Evolutionary conservation across 2,797 vertebrate species (phyloP).

Genomic region (Chrosomus eos): DNA sequence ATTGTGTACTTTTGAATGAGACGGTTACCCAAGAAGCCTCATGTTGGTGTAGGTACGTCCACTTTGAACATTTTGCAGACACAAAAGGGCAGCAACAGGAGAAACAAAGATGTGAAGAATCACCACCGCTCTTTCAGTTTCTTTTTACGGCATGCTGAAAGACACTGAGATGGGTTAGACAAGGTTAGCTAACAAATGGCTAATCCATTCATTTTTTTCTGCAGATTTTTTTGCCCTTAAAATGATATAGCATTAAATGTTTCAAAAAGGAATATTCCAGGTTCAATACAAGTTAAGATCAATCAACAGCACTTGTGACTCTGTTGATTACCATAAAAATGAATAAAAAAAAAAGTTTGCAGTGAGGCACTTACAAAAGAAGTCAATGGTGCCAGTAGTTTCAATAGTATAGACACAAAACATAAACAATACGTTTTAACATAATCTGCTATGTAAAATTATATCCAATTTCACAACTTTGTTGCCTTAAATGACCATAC

Average conservation of each 20-base stretch:
- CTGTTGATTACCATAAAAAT: background rate
- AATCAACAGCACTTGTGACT: too few species aligned
- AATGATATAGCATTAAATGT: background rate
- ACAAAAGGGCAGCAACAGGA: constrained; percentile 78
- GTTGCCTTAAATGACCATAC: background rate
- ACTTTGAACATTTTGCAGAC: constrained; percentile 82
- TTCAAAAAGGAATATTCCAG: background rate
- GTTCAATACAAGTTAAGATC: background rate
- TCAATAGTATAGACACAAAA: background rate
- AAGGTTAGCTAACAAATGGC: constrained; percentile 50
- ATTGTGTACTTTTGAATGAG: constrained; percentile 81
- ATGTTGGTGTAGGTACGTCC: constrained; percentile 82
- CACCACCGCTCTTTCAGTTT: constrained; percentile 71
- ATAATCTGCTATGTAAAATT: background rate
- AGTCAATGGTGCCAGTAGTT: background rate
- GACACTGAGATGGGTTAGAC: constrained; percentile 60
- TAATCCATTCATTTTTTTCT: constrained; percentile 39
- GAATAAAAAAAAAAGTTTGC: background rate
- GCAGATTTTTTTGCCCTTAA: constrained; percentile 31
- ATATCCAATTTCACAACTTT: background rate
- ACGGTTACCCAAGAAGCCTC: constrained; percentile 84
- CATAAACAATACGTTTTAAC: background rate
- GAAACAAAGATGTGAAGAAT: constrained; percentile 79
- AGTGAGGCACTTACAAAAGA: background rate
- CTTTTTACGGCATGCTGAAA: constrained; percentile 70